A percentile compares a stretch with the other conserved stretches of the same genome.
Evolutionary conservation across 2,113 vertebrate genomes (phyloP).

Genomic region (Pampusana beccarii): DNA sequence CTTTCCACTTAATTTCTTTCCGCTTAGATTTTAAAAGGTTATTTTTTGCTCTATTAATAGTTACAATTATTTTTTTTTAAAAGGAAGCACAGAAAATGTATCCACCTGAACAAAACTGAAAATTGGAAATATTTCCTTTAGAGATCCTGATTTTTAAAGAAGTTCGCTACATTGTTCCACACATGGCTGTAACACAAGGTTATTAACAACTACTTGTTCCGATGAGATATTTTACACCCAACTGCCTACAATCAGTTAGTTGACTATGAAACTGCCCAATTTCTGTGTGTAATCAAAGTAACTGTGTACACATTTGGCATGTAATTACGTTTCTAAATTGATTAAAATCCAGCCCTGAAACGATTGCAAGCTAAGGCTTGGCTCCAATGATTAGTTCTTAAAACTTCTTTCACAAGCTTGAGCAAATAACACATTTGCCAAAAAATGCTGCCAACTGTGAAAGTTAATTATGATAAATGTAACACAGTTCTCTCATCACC

Average conservation of each 20-base stretch:
- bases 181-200: not conserved
- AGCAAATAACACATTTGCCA: conserved; percentile 37
- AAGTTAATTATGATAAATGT: conserved; percentile 75
- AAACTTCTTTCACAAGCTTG: conserved; percentile 49
- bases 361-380: conserved; percentile 42
- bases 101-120: not conserved
- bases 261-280: conserved; percentile 53
- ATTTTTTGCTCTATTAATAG: not conserved
- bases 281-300: conserved; percentile 65
- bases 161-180: not conserved
- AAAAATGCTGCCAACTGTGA: conserved; percentile 58
- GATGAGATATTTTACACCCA: conserved; percentile 24
- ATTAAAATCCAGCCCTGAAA: conserved; percentile 63
- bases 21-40: not conserved
- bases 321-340: conserved; percentile 61
- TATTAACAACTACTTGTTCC: conserved; percentile 16
- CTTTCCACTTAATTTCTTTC: not conserved
- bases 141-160: not conserved
- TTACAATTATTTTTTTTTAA: not conserved
- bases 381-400: conserved; percentile 58
- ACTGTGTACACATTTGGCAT: conserved; percentile 66
- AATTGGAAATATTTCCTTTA: not conserved
- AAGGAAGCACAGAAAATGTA: not conserved
- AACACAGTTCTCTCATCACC: conserved; percentile 20
- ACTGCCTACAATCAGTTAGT: conserved; percentile 37